These are phyloP conservation scores for Tauraco erythrolophus DNA, from an alignment of 2,113 vertebrate genomes.

Conservation along the genomic window DNA sequence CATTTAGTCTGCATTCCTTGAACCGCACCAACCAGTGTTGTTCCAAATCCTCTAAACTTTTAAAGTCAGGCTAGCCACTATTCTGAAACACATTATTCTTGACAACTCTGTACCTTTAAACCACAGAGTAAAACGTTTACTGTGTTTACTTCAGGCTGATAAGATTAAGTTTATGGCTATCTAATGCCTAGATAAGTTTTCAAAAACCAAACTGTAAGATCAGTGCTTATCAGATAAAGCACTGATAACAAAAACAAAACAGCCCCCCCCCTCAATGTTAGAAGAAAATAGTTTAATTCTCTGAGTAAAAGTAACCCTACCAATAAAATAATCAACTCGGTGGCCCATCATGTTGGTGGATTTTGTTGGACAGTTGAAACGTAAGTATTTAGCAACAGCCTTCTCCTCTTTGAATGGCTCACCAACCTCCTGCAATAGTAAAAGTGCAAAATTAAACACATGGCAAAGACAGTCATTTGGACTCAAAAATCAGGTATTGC, in stretches of 20 bases:
- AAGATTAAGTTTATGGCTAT: neutral
- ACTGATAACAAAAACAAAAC: neutral
- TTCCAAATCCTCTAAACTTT: neutral
- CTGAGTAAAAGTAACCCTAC: slow-evolving; percentile 73
- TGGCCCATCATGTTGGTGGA: slow-evolving; percentile 99
- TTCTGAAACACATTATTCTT: neutral
- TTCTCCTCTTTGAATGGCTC: slow-evolving; percentile 99
- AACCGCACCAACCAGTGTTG: neutral
- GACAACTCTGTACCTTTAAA: neutral
- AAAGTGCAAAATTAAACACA: slow-evolving; percentile 26
- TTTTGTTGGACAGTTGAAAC: slow-evolving; percentile 97
- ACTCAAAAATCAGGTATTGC: neutral
- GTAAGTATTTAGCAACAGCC: slow-evolving; percentile 95
- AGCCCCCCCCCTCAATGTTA: neutral
- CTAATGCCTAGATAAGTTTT: neutral
- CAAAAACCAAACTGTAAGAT: neutral
- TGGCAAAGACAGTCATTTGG: neutral
- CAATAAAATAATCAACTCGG: slow-evolving; percentile 96
- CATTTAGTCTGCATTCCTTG: neutral
- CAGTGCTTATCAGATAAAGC: neutral
- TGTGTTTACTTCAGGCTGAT: neutral
- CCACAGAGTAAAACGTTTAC: neutral
- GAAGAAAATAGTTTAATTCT: neutral
- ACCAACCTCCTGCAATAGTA: slow-evolving; percentile 88
- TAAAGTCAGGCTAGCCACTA: neutral